Conservation (phyloP, 2,888 invertebrate species). For the Pyralis farinalis region DNA sequence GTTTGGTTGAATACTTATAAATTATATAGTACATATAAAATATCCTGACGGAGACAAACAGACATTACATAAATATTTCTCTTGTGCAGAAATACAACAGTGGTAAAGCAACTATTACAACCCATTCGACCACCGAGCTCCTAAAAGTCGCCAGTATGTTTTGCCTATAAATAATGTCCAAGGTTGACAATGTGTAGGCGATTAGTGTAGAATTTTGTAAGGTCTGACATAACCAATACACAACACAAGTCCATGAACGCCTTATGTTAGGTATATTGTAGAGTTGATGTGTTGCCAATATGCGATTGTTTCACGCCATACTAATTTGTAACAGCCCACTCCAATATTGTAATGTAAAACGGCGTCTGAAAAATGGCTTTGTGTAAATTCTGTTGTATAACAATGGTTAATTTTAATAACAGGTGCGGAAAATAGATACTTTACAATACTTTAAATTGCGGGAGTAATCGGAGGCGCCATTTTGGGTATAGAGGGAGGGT, state of each 20-base stretch:
- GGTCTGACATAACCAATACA: slow-evolving; percentile 19
- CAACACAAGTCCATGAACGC: slow-evolving; percentile 14
- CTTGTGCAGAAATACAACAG: too few species aligned
- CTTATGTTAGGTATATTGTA: slow-evolving; percentile 13
- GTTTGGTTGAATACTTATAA: too few species aligned
- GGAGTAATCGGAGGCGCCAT: background rate
- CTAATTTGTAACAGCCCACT: slow-evolving; percentile 26
- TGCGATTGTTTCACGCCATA: slow-evolving; percentile 15
- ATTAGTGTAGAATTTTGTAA: slow-evolving; percentile 21
- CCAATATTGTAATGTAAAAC: slow-evolving; percentile 31
- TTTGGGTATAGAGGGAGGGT: too few species aligned
- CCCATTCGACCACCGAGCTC: too few species aligned
- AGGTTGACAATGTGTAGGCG: slow-evolving; percentile 20
- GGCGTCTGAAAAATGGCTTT: slow-evolving; percentile 7
- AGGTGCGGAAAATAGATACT: background rate
- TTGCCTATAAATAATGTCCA: slow-evolving; percentile 14
- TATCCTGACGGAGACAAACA: too few species aligned
- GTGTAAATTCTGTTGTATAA: slow-evolving; percentile 1
- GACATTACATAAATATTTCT: too few species aligned
- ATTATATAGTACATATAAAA: too few species aligned
- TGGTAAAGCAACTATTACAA: too few species aligned
- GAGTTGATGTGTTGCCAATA: slow-evolving; percentile 17
- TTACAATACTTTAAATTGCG: background rate
- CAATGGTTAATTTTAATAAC: background rate
- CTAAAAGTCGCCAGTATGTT: too few species aligned